Evolutionary conservation across 2,113 vertebrate genomes (phyloP), one percentile per base, ranked within the genome.

Genomic region (Osmerus mordax): DNA sequence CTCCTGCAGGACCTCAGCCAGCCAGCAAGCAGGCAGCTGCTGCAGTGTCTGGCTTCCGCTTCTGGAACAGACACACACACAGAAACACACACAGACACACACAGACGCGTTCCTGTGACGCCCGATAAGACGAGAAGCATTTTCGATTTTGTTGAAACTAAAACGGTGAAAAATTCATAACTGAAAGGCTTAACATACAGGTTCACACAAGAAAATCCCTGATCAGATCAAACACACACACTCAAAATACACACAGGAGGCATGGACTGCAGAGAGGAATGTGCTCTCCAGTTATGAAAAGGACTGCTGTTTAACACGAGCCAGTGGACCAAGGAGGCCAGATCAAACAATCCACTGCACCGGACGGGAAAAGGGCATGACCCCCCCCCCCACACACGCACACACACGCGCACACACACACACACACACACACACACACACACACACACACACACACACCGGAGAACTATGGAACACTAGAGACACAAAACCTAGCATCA

Each of bases 1-100:
- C 90, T 99, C 95, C 81, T 94, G 88, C 51, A 99, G 89, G 65
- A 99, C 95, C 79, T 87, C 88, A 53, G 83, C 85, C 56, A 99
- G 83, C 97, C 97, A 99, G 72, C 85, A 89, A 65, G 93, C 86
- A 0, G 96, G 96, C 70, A 98, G 94, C 84, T 90, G 91, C 81
- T 90, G 90, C 67, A 99, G 88, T 70, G 67, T 81, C 81, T 80
- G 87, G 69, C 85, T 89, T 15, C 91, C 90, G 88, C 95, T 97
- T 72, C 96, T 91, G 11, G 60, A 0, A 83, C 19, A 47, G 3
- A 21, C 15, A 25, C 60, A 47, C 54, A 19, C 12, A 32, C 29
- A 58, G 29, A 54, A n/a, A 25, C 41, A 59, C 29, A 60, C 9
- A 11, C 19, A 47, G 18, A 5, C 62, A 23, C 19, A 32, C 25